Base-by-base conservation (phyloP, 1,140 invertebrate species). In the Palaemon carinicauda region DNA sequence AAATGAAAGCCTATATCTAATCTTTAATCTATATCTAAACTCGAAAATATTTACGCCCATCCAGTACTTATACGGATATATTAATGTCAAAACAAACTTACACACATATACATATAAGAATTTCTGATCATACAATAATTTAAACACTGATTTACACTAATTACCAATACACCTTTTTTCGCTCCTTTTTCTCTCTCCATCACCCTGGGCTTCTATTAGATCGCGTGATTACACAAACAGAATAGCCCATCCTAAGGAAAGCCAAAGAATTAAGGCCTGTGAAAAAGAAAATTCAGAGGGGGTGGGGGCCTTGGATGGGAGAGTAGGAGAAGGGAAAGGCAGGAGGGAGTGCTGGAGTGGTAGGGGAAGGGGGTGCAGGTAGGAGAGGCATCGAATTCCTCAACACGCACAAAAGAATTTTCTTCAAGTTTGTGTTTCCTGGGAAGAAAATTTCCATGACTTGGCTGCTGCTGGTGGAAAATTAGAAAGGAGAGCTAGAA, bases 401-500 rank as follows among this genome's bases (percentile, higher is more conserved):
- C 65, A 69, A 31, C 65, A 69, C 65, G 65, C 65, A 69, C 65
- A 69, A 69, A 65, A 69, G 65, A 69, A 69, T 69, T 69, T 69
- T 31, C 29, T 69, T 31, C 24, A 69, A 31, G 41, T 79, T 53
- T 52, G 50, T 79, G 75, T 79, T 79, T 41, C 75, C 51, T 79
- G 24, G 51, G 52, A 51, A 21, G 75, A 51, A 79, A 79, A 79
- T 79, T 79, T 79, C 75, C 75, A 50, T 79, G 75, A 79, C 75
- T 79, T 79, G 75, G 75, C 33, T 27, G 75, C 21, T n/a, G 69
- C 29, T 33, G 69, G 27, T 33, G 79, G 54, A 69, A 80, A 80
- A 80, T 80, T 80, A 80, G 79, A 80, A 69, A 31, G 51, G 79
- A 69, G 56, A 69, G 79, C 79, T 80, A 60, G 54, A 80, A 80